phyloP scores from a whole-genome alignment of 2,888 invertebrate genomes.

The Acronicta psi region DNA sequence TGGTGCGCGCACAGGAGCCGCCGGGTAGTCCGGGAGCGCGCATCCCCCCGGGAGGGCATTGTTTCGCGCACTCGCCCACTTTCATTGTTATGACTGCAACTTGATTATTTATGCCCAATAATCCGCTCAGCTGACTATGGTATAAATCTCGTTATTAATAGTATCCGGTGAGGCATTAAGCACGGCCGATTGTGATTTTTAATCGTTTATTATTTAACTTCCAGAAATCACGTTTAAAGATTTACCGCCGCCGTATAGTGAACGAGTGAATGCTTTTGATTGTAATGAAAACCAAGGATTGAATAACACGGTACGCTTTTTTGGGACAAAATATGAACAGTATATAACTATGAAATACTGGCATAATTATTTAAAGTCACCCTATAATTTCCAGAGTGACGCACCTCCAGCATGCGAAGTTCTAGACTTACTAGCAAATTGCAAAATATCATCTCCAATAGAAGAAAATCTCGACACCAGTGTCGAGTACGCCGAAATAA shows the following conservation, averaged over 20 bases:
- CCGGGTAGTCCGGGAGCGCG: slow-evolving; percentile 61
- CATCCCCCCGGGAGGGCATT: slow-evolving; percentile 69
- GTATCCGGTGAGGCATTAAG: slow-evolving; percentile 61
- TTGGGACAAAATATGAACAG: slow-evolving; percentile 41
- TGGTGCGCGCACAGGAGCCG: slow-evolving; percentile 58
- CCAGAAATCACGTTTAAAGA: slow-evolving; percentile 81
- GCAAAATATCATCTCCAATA: slow-evolving; percentile 67
- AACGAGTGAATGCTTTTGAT: slow-evolving; percentile 69
- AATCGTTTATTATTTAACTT: slow-evolving; percentile 66
- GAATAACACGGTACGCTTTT: slow-evolving; percentile 64
- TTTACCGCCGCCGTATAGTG: slow-evolving; percentile 81
- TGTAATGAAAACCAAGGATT: slow-evolving; percentile 57
- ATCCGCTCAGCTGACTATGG: slow-evolving; percentile 72
- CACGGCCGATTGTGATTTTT: slow-evolving; percentile 69
- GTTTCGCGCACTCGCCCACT: slow-evolving; percentile 67
- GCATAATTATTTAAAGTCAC: slow-evolving; percentile 18
- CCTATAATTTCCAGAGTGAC: slow-evolving; percentile 65
- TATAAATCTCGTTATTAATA: slow-evolving; percentile 71
- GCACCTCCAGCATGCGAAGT: slow-evolving; percentile 73
- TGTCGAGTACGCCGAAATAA: slow-evolving; percentile 81
- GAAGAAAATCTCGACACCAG: slow-evolving; percentile 68
- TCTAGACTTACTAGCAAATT: slow-evolving; percentile 80
- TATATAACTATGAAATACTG: slow-evolving; percentile 21
- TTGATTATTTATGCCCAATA: slow-evolving; percentile 73
- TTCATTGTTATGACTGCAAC: slow-evolving; percentile 68